phyloP scores from a whole-genome alignment of 30 jellyfish, hydroid and myxozoan species.

The Pelagia noctiluca region DNA sequence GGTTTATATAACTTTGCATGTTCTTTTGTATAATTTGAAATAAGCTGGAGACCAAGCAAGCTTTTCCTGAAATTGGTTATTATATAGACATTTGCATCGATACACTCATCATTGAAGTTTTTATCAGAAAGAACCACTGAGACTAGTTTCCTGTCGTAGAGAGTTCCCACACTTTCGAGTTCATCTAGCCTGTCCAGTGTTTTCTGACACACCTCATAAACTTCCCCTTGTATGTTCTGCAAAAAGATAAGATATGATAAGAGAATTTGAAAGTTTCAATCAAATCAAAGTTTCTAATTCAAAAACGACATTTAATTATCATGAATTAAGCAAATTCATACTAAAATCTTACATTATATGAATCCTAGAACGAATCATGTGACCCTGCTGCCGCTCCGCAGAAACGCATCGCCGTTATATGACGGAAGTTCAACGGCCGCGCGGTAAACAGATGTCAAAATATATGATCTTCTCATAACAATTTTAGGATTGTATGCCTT shows the following conservation, averaged over 20 bases:
- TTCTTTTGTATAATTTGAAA: slow-evolving; percentile 40
- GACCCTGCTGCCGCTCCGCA: no score
- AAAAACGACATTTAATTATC: no score
- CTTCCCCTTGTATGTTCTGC: slow-evolving; percentile 79
- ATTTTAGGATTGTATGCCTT: no score
- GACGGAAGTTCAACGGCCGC: no score
- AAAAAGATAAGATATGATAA: background rate
- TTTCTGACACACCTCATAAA: slow-evolving; percentile 72
- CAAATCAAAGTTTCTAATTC: no score
- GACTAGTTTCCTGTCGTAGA: slow-evolving; percentile 58
- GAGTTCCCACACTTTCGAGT: slow-evolving; percentile 78
- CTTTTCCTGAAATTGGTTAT: slow-evolving; percentile 26
- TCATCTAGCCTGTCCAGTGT: slow-evolving; percentile 66
- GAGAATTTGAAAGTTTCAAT: no score
- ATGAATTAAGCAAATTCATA: no score
- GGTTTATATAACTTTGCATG: slow-evolving; percentile 37
- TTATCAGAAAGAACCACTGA: slow-evolving; percentile 33
- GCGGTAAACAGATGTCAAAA: no score
- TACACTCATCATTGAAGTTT: slow-evolving; percentile 9
- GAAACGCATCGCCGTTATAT: no score
- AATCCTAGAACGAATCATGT: no score
- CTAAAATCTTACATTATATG: no score
- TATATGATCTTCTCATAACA: no score
- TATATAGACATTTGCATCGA: slow-evolving; percentile 44
- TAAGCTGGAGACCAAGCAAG: slow-evolving; percentile 17